Percentiles rank a stretch among this genome's conserved stretches.
phyloP scores from a whole-genome alignment of 2,113 vertebrate species.

The Ciconia boyciana region DNA sequence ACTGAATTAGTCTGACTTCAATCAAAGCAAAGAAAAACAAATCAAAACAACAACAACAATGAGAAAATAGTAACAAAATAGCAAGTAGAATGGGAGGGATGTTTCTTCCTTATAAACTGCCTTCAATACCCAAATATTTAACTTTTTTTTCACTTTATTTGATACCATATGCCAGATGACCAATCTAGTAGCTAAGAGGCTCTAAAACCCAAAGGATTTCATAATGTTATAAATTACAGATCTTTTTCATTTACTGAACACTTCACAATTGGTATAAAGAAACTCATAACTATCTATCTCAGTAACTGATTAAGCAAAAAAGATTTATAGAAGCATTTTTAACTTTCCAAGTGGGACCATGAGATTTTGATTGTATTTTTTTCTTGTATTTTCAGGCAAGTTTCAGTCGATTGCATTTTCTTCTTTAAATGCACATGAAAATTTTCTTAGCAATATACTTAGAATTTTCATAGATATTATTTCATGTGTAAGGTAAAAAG shows the following conservation, averaged over 20 bases:
- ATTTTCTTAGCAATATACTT: background rate
- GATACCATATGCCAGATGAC: background rate
- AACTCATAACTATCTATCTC: background rate
- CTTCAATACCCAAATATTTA: background rate
- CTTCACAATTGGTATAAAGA: background rate
- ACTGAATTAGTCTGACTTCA: background rate
- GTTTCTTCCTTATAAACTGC: background rate
- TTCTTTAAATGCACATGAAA: background rate
- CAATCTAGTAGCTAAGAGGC: background rate
- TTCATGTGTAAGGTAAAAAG: background rate
- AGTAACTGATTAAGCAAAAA: background rate
- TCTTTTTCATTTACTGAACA: background rate
- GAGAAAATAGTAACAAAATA: background rate
- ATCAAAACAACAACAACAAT: background rate
- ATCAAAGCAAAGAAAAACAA: background rate
- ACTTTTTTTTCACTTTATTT: background rate
- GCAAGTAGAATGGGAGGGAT: background rate
- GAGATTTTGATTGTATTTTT: background rate
- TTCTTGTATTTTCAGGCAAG: background rate
- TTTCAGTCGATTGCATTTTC: background rate
- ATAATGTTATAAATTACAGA: background rate
- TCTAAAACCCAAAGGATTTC: background rate
- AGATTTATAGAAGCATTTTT: background rate
- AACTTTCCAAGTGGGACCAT: background rate
- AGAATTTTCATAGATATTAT: background rate